Conservation (phyloP, 2,113 vertebrate species). For the Megaleporinus macrocephalus region DNA sequence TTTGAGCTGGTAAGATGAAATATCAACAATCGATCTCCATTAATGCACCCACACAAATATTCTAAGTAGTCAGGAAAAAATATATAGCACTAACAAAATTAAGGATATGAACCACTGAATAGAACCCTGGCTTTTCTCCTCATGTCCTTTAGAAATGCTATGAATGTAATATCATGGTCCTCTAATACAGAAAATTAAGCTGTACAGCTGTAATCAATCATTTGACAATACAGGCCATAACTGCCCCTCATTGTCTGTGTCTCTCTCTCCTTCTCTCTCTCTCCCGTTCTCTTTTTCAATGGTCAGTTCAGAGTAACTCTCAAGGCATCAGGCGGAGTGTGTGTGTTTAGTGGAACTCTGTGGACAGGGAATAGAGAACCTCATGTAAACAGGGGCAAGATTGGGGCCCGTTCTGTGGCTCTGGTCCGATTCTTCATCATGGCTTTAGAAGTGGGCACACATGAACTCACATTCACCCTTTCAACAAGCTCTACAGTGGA, state of each 20-base stretch:
- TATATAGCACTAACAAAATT: too few relatives aligned
- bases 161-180: neutral
- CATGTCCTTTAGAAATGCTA: neutral
- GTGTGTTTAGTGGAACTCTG: conserved; percentile 69
- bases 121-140: neutral
- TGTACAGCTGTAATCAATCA: neutral
- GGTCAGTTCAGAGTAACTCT: conserved; percentile 85
- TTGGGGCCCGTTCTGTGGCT: conserved; percentile 65
- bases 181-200: neutral
- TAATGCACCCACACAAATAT: too few relatives aligned
- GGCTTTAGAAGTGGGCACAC: conserved; percentile 84
- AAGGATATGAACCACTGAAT: too few relatives aligned
- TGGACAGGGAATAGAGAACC: accelerated
- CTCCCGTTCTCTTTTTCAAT: conserved; percentile 15
- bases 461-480: conserved; percentile 85
- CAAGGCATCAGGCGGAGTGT: conserved; percentile 77
- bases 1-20: too few relatives aligned
- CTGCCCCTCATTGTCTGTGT: neutral
- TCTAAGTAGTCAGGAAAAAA: too few relatives aligned
- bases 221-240: neutral
- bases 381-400: conserved; percentile 39
- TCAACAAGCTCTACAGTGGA: conserved; percentile 61
- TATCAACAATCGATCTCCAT: too few relatives aligned
- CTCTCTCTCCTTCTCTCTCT: too few relatives aligned
- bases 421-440: conserved; percentile 80